Conservation (phyloP, 2,797 vertebrate species). For the Anguilla obscura region DNA sequence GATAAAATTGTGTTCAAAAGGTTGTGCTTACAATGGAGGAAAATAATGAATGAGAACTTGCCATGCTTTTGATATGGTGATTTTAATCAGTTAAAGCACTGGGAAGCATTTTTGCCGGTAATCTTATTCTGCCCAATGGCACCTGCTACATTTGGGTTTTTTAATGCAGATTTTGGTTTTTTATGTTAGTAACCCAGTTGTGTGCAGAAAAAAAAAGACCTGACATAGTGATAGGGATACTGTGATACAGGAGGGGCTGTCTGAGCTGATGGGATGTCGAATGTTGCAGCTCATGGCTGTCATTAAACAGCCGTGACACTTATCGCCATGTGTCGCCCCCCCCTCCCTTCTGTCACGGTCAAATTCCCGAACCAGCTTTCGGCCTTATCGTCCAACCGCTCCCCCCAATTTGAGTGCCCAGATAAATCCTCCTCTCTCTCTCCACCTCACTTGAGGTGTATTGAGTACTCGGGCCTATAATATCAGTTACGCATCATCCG, state of each 20-base stretch:
- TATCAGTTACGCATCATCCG: not conserved
- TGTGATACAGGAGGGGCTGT: not conserved
- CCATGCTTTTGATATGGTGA: not conserved
- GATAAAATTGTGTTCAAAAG: not conserved
- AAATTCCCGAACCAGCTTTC: not conserved
- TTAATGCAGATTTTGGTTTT: not conserved
- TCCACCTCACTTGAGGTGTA: not conserved
- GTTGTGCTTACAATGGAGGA: not conserved
- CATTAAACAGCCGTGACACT: not conserved
- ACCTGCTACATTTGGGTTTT: not conserved
- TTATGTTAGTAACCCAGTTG: not conserved
- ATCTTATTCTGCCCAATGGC: not conserved
- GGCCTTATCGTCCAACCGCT: not conserved
- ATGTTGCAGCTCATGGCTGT: not conserved
- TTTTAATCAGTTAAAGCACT: not conserved
- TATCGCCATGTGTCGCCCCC: not conserved
- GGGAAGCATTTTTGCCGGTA: not conserved
- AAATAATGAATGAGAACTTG: not conserved
- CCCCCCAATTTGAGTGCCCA: not conserved
- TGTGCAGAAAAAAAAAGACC: not conserved
- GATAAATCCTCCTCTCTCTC: not conserved
- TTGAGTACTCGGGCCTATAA: not conserved
- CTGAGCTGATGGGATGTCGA: not conserved
- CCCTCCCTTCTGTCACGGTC: not conserved
- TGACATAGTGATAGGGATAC: not conserved